phyloP scores from a whole-genome alignment of 1,140 invertebrate species.

The Orius insidiosus region DNA sequence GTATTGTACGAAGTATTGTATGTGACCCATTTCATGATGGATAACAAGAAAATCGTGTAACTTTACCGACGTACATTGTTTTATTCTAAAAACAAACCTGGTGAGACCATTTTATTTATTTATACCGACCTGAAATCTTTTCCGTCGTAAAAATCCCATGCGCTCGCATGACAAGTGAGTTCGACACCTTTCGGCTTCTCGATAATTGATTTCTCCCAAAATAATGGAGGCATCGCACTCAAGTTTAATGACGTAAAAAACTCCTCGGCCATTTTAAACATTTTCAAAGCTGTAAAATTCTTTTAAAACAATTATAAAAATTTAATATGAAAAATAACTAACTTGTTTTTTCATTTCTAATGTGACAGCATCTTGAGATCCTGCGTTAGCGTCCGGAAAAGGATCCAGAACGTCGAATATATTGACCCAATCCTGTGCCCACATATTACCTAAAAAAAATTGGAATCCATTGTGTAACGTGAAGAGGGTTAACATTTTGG shows the following conservation, averaged over 20 bases:
- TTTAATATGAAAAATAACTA: constrained; percentile 17
- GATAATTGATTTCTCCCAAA: constrained; percentile 68
- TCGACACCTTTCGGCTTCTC: constrained; percentile 51
- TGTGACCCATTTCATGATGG: constrained; percentile 79
- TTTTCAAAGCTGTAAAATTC: constrained; percentile 50
- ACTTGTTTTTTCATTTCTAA: constrained; percentile 50
- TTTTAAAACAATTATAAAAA: constrained; percentile 24
- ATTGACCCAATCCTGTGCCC: constrained; percentile 78
- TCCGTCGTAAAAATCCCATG: constrained; percentile 76
- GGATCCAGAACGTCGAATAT: constrained; percentile 56
- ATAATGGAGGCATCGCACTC: constrained; percentile 56
- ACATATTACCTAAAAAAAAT: constrained; percentile 60
- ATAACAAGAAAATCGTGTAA: constrained; percentile 56
- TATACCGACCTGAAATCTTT: constrained; percentile 52
- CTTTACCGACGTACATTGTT: constrained; percentile 66
- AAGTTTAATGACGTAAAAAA: constrained; percentile 78
- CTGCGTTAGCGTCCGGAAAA: constrained; percentile 42
- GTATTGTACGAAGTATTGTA: constrained; percentile 74
- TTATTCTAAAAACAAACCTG: constrained; percentile 51
- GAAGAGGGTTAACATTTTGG: not conserved
- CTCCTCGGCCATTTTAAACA: constrained; percentile 66
- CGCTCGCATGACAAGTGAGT: constrained; percentile 77
- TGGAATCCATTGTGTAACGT: not conserved
- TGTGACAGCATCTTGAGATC: constrained; percentile 54
- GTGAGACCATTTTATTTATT: not conserved